A percentile compares a stretch with the other conserved stretches of the same genome.
Conservation (phyloP, 2,113 vertebrate genomes). For the Nicator chloris region DNA sequence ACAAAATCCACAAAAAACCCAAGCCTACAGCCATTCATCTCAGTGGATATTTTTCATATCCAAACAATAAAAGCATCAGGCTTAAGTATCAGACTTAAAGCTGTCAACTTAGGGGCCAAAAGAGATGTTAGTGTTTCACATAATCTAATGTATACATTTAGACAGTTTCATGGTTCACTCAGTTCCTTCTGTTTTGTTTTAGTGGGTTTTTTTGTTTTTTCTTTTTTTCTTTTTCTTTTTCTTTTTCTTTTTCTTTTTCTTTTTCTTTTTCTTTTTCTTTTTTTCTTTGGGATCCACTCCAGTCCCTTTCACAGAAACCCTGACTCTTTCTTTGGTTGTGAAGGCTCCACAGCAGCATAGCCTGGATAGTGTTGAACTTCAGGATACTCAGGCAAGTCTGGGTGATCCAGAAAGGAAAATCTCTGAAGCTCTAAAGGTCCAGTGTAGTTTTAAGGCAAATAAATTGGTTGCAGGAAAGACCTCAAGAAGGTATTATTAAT, state of each 20-base stretch:
- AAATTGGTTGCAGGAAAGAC: neutral
- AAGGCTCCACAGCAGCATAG: neutral
- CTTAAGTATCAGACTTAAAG: slow-evolving; percentile 44
- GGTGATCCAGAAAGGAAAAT: neutral
- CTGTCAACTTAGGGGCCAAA: slow-evolving; percentile 36
- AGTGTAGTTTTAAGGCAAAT: neutral
- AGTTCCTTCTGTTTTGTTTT: neutral
- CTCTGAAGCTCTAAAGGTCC: neutral
- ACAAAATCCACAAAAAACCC: neutral
- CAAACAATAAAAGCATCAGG: slow-evolving; percentile 22
- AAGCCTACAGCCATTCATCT: neutral
- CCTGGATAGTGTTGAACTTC: neutral
- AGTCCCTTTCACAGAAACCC: neutral
- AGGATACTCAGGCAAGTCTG: neutral
- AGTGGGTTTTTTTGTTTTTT: too few species aligned
- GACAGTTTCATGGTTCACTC: slow-evolving; percentile 25
- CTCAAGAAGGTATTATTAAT: neutral
- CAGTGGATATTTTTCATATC: neutral
- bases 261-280: neutral
- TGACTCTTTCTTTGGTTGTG: neutral
- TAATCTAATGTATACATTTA: slow-evolving; percentile 26
- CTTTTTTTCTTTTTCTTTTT: too few species aligned
- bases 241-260: too few species aligned
- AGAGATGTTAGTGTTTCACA: slow-evolving; percentile 30
- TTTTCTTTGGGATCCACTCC: slow-evolving; percentile 25